Evolutionary conservation across 1,140 invertebrate species (phyloP).

Genomic region (Leptinotarsa lineolata): DNA sequence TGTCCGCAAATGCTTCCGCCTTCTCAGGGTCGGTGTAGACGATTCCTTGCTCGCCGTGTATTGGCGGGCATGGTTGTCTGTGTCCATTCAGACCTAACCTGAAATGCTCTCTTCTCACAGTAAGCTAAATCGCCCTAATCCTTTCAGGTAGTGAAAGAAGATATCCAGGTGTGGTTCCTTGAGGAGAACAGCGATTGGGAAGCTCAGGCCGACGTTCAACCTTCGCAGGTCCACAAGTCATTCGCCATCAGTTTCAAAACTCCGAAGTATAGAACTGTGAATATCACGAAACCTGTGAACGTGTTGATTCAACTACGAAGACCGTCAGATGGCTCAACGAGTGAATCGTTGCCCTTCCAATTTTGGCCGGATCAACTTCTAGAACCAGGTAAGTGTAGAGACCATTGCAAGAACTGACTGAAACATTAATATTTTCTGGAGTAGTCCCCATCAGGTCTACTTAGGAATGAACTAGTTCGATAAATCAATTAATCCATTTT

Average conservation of each 20-base stretch:
- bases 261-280: constrained; percentile 72
- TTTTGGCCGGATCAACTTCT: constrained; percentile 70
- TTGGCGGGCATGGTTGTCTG: no score
- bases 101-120: neutral
- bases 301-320: constrained; percentile 83
- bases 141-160: constrained; percentile 77
- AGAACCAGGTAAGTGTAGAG: constrained; percentile 84
- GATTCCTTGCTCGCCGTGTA: no score
- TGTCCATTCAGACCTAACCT: no score
- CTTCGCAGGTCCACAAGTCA: constrained; percentile 92
- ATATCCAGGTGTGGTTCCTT: constrained; percentile 88
- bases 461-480: neutral
- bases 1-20: no score
- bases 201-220: constrained; percentile 82
- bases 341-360: constrained; percentile 81
- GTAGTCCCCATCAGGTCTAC: constrained; percentile 40
- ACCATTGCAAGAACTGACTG: constrained; percentile 65
- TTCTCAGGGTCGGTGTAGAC: no score
- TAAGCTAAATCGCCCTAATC: no score
- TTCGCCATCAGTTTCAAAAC: constrained; percentile 85
- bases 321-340: constrained; percentile 81
- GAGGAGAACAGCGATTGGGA: constrained; percentile 87
- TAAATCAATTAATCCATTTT: neutral
- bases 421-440: constrained; percentile 43
- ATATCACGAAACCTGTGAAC: constrained; percentile 74